Conservation (phyloP, 2,113 vertebrate genomes). For the Herpetotheres cachinnans region DNA sequence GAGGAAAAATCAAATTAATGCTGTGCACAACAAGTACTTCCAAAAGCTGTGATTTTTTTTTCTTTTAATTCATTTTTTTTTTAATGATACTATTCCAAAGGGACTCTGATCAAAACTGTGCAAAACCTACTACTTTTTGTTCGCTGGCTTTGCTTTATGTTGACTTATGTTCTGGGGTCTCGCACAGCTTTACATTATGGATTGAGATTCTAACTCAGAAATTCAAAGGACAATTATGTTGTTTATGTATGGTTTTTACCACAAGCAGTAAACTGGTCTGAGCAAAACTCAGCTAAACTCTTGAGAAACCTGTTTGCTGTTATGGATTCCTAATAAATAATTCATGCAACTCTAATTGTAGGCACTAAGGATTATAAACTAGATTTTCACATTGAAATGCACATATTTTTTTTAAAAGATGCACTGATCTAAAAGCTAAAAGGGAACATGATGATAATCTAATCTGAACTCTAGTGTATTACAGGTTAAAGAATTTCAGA, state of each 20-base stretch:
- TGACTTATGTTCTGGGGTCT: not conserved
- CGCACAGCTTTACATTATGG: not conserved
- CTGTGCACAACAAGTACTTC: not conserved
- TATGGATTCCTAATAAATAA: not conserved
- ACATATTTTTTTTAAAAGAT: not conserved
- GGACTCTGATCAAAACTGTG: not conserved
- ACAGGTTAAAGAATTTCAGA: not conserved
- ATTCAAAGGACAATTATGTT: not conserved
- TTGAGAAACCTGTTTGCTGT: not conserved
- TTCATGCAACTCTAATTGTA: not conserved
- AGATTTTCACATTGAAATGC: not conserved
- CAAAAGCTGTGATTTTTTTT: not conserved
- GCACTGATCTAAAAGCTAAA: not conserved
- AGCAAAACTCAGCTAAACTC: not conserved
- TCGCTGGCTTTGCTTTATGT: not conserved
- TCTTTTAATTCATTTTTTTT: not conserved
- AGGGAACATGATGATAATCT: not conserved
- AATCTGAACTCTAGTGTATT: not conserved
- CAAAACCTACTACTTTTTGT: not conserved
- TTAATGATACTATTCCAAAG: not conserved
- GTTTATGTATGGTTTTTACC: not conserved
- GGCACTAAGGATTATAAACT: not conserved
- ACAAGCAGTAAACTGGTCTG: not conserved
- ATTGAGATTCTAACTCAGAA: not conserved
- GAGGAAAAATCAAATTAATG: not conserved